Evolutionary conservation across 2,113 vertebrate genomes (phyloP).

Genomic region (Psittacula cyanocephala): DNA sequence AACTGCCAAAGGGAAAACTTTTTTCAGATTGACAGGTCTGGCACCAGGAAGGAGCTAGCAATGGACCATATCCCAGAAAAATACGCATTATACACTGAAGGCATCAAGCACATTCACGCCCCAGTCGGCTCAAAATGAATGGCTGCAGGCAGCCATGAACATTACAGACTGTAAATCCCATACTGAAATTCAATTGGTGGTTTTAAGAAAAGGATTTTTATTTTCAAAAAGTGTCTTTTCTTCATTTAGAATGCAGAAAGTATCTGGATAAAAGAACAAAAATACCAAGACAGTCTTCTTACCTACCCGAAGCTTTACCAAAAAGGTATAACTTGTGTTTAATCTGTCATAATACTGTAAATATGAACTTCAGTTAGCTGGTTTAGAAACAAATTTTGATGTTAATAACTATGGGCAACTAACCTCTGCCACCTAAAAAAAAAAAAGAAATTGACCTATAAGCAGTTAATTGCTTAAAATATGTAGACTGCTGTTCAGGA

Average conservation of each 20-base stretch:
- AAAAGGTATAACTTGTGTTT: not conserved
- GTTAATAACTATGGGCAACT: not conserved
- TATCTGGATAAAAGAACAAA: not conserved
- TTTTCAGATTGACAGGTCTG: not conserved
- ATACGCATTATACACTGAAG: accelerated
- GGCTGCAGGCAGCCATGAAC: not conserved
- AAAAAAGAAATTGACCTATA: not conserved
- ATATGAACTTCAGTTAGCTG: not conserved
- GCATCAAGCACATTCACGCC: not conserved
- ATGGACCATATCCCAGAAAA: not conserved
- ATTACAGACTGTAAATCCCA: not conserved
- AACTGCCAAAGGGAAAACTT: not conserved
- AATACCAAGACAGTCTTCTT: not conserved
- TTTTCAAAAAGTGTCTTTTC: not conserved
- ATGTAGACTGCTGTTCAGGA: slow-evolving; percentile 18
- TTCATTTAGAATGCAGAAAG: not conserved
- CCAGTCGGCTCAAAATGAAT: not conserved
- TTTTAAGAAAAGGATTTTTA: not conserved
- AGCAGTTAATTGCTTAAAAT: slow-evolving; percentile 49
- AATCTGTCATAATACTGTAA: not conserved
- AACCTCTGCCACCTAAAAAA: not conserved
- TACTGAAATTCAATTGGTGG: not conserved
- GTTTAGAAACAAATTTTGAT: not conserved
- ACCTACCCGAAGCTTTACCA: not conserved
- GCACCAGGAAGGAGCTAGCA: not conserved